Conservation (phyloP, 2,797 vertebrate species). For the Sebastes reedi region DNA sequence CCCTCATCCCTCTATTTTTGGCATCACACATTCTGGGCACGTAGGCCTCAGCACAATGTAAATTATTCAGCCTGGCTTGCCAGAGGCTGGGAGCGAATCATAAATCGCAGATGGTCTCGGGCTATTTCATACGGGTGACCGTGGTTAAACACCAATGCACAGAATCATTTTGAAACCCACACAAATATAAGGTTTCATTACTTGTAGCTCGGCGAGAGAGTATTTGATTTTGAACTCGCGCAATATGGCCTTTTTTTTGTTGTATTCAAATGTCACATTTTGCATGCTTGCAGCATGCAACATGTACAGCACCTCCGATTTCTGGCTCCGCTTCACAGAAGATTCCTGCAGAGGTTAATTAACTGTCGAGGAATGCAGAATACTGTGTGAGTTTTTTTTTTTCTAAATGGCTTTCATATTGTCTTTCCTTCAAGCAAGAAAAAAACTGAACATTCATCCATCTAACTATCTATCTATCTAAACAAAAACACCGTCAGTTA, state of each 20-base stretch:
- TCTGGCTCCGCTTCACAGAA: constrained; percentile 44
- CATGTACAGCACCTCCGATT: constrained; percentile 8
- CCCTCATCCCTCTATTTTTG: constrained; percentile 72
- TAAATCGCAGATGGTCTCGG: constrained; percentile 83
- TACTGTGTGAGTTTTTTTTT: not conserved
- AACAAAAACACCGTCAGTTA: not conserved
- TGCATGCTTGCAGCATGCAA: constrained; percentile 19
- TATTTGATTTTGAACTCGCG: constrained; percentile 58
- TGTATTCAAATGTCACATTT: constrained; percentile 49
- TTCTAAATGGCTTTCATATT: constrained; percentile 16
- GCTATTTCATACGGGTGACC: constrained; percentile 82
- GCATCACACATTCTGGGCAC: constrained; percentile 83
- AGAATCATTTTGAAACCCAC: constrained; percentile 78
- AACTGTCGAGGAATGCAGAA: constrained; percentile 32
- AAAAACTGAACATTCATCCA: not conserved
- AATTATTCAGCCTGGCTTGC: constrained; percentile 86
- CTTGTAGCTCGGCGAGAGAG: constrained; percentile 47
- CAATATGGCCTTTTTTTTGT: constrained; percentile 11
- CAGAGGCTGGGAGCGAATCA: constrained; percentile 82
- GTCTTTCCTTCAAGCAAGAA: not conserved
- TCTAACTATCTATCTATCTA: not conserved
- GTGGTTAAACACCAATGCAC: constrained; percentile 82
- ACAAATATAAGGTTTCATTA: constrained; percentile 80
- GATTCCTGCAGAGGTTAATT: constrained; percentile 48
- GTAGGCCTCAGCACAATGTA: constrained; percentile 84